Evolutionary conservation across 2,888 invertebrate genomes (phyloP), one percentile per base, ranked within the genome.

Genomic region (Idaea dimidiata): DNA sequence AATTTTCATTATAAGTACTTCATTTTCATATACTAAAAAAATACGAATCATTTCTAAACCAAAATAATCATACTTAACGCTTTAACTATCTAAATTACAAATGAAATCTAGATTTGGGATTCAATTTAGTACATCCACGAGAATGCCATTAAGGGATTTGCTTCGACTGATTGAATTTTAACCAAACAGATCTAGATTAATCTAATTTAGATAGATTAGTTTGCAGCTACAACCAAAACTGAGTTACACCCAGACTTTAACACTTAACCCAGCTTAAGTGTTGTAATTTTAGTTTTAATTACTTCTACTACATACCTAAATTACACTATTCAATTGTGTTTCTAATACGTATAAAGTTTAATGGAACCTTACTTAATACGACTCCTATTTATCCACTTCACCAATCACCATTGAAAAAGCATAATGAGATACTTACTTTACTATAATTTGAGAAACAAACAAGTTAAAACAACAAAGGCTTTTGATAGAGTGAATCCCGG

Each of bases 131-230:
- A 32, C 6, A 43, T 43, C 43, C 8, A 43, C 43, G 14, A 43
- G 43, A 43, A 43, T 43, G 10, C 43, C 14, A 33, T 33, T 33
- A 33, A 43, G 43, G 65, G 54, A 62, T 55, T 53, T 58, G 59
- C 59, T 55, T 61, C 62, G 62, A 62, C 62, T 69, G 70, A 71
- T 71, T 69, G 69, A 69, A 67, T 69, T 62, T 63, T 65, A 67
- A 59, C 61, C 57, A 65, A 61, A 59, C 61, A 59, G 61, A 67
- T 66, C 67, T 64, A 61, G 59, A 62, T 62, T 67, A 69, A 69
- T 71, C 67, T 64, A 60, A 65, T 67, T 70, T 61, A 60, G 57
- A 8, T 43, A 14, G 43, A 43, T 43, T 43, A 43, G 8, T 43
- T 10, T 43, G 43, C 43, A 43, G 43, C 10, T 43, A 43, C 8